phyloP scores from a whole-genome alignment of 2,797 vertebrate genomes.

The Periparus ater region DNA sequence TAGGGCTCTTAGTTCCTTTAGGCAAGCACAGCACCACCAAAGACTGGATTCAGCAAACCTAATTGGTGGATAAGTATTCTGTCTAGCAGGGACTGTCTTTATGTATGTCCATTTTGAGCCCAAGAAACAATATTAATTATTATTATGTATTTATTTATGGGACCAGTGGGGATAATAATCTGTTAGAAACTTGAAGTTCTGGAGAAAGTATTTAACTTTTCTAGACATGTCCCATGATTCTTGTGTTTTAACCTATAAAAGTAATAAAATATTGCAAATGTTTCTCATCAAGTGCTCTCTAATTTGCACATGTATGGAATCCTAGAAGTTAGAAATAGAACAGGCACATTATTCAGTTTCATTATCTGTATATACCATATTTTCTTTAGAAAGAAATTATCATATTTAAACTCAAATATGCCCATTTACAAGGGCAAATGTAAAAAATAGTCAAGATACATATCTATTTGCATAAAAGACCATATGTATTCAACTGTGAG shows the following conservation, averaged over 20 bases:
- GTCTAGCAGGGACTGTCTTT: background rate
- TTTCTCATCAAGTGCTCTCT: constrained; percentile 22
- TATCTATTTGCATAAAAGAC: constrained; percentile 15
- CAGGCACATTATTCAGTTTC: background rate
- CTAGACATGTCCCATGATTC: background rate
- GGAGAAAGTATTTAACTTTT: background rate
- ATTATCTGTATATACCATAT: constrained; percentile 7
- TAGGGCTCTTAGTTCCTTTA: background rate
- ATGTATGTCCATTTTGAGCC: background rate
- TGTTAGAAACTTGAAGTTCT: background rate
- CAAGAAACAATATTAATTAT: background rate
- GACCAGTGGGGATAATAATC: background rate
- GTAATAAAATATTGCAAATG: constrained; percentile 14
- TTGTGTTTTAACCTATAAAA: background rate
- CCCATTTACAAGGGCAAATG: background rate
- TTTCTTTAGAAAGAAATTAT: constrained; percentile 34
- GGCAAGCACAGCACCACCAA: background rate
- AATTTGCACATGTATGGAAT: constrained; percentile 41
- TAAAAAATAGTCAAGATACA: background rate
- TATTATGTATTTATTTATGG: background rate
- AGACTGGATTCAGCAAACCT: background rate
- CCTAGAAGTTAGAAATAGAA: background rate
- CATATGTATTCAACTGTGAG: background rate
- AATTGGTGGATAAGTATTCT: background rate
- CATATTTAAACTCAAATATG: background rate